Percentiles rank a stretch among this genome's conserved stretches.
phyloP scores from a whole-genome alignment of 2,888 invertebrate species.

The Melinopterus prodromus region DNA sequence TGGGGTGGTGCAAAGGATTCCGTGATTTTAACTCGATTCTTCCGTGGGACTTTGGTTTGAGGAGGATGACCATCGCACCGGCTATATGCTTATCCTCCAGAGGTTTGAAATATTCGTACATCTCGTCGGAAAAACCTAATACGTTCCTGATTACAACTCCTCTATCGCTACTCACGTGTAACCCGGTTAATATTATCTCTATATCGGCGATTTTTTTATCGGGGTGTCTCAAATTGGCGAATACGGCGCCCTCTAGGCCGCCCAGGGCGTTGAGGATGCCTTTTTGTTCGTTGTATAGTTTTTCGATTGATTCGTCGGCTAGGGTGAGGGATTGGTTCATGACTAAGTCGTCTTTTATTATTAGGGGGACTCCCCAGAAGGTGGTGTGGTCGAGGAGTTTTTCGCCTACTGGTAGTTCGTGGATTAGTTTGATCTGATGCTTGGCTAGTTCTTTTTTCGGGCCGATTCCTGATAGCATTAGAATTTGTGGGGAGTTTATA shows the following conservation, averaged over 20 bases:
- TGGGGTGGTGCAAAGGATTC: constrained; percentile 75
- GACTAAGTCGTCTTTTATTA: constrained; percentile 62
- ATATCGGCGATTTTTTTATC: constrained; percentile 70
- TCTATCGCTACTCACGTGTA: constrained; percentile 53
- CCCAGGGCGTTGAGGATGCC: constrained; percentile 66
- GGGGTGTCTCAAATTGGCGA: constrained; percentile 57
- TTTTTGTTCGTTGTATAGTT: constrained; percentile 59
- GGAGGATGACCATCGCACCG: constrained; percentile 71
- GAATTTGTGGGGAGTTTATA: constrained; percentile 77
- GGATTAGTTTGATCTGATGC: constrained; percentile 64
- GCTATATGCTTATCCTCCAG: constrained; percentile 62
- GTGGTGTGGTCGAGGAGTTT: constrained; percentile 76
- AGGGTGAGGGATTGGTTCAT: constrained; percentile 58
- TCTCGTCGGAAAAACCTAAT: constrained; percentile 47
- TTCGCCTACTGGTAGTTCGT: constrained; percentile 71
- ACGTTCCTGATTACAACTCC: constrained; percentile 50
- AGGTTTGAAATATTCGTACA: constrained; percentile 49
- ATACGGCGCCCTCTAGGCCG: constrained; percentile 67
- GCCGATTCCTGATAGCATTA: constrained; percentile 82
- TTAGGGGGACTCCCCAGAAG: constrained; percentile 64
- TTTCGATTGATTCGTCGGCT: constrained; percentile 55
- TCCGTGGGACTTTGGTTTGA: constrained; percentile 77
- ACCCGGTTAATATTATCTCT: constrained; percentile 72
- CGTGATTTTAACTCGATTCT: constrained; percentile 70
- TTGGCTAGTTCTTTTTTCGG: constrained; percentile 67